These are phyloP conservation scores for Crotalus tigris DNA, from an alignment of 2,113 vertebrate genomes.

Conservation along the genomic window DNA sequence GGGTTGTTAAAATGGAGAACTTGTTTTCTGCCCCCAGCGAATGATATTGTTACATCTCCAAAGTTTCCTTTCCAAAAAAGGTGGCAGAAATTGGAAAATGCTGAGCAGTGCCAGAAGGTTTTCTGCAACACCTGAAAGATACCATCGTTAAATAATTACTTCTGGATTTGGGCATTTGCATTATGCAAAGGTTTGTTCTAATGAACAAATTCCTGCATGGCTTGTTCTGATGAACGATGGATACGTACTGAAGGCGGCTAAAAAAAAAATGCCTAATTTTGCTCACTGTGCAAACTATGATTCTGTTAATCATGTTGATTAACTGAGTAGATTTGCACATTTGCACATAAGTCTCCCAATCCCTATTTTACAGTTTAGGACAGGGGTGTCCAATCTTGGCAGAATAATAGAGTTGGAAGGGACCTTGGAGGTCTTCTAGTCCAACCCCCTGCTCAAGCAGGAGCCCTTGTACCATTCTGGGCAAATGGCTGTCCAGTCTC, in stretches of 20 bases:
- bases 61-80: slow-evolving; percentile 37
- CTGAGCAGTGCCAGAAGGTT: not conserved
- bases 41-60: slow-evolving; percentile 35
- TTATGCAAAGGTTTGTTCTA: not conserved
- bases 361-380: too few relatives aligned
- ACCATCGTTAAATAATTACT: not conserved
- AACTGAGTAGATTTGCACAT: not conserved
- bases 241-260: not conserved
- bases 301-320: not conserved
- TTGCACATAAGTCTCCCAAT: not conserved
- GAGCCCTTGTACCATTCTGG: too few relatives aligned
- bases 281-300: not conserved
- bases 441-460: too few relatives aligned
- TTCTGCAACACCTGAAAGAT: slow-evolving; percentile 37
- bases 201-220: not conserved
- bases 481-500: too few relatives aligned
- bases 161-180: not conserved
- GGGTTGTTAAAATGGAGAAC: slow-evolving; percentile 32
- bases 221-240: not conserved
- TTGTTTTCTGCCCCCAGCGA: slow-evolving; percentile 9
- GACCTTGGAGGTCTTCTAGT: too few relatives aligned
- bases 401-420: too few relatives aligned
- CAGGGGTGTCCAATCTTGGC: too few relatives aligned
- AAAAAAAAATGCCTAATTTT: not conserved
- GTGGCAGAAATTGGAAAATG: not conserved